Evolutionary conservation across 2,888 invertebrate species (phyloP), one percentile per base, ranked within the genome.

Genomic region (Criorhina ranunculi): DNA sequence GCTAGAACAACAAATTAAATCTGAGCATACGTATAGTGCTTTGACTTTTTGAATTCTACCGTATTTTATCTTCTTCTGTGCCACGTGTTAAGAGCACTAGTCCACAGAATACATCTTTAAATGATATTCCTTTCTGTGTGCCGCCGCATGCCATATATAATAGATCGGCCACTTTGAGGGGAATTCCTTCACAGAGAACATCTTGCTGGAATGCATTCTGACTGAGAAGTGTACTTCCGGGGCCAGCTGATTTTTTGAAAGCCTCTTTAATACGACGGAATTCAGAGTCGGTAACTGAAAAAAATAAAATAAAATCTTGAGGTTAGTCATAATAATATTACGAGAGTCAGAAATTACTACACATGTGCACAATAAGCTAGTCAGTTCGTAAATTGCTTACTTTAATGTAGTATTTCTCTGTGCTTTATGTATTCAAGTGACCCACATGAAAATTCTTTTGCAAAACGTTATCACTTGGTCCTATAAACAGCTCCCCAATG

Each of bases 181-280:
- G 98, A 19, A 98, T 96, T 64, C 96, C 95, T 91, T 97, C 97
- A 88, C 97, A 96, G 78, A 98, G 93, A 66, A 98, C 97, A 92
- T 97, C 96, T 90, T 95, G 95, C 70, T 95, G 94, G 92, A 98
- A 98, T 49, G 95, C 94, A 89, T 94, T 94, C 89, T 95, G 94
- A 89, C 95, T 95, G 90, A 96, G 93, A 88, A 94, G 93, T 88
- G 93, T 93, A 75, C 94, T 93, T 24, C 94, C 95, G 80, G 94
- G 93, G 81, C 96, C 95, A 70, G 96, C 95, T 88, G 96, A 94
- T 90, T 96, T 94, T 90, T 97, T 97, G 91, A 97, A 98, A 57
- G 97, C 96, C 92, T 97, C 97, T 90, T 95, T 95, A 78, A 98
- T 94, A 88, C 97, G 94, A 91, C 96, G 95, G 88, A 95, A 93